Evolutionary conservation across 2,113 vertebrate genomes (phyloP).

Genomic region (Melospiza melodia): DNA sequence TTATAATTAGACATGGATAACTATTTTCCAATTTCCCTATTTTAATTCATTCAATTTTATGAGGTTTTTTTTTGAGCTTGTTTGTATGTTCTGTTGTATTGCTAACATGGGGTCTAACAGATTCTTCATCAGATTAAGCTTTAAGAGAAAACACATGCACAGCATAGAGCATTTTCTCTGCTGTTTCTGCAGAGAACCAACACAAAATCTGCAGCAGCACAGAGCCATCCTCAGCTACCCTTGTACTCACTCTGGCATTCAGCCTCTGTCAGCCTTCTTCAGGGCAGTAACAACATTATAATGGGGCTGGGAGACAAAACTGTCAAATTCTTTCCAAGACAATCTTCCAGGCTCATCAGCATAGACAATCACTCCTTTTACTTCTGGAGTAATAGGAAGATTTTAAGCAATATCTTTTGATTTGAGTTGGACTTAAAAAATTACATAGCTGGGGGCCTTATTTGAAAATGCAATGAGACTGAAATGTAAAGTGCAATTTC

Average conservation of each 20-base stretch:
- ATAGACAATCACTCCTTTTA: slow-evolving; percentile 81
- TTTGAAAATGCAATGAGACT: slow-evolving; percentile 77
- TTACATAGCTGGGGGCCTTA: slow-evolving; percentile 76
- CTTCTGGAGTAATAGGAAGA: slow-evolving; percentile 78
- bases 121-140: slow-evolving; percentile 22
- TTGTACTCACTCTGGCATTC: background rate
- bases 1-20: background rate
- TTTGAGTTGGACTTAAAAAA: slow-evolving; percentile 77
- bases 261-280: slow-evolving; percentile 34
- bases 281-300: slow-evolving; percentile 69
- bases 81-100: background rate
- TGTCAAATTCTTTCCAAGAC: slow-evolving; percentile 75
- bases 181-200: background rate
- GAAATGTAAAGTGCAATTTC: slow-evolving; percentile 80
- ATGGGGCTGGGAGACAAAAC: slow-evolving; percentile 64
- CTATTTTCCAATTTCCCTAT: background rate
- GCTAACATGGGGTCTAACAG: background rate
- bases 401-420: slow-evolving; percentile 80
- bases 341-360: slow-evolving; percentile 81
- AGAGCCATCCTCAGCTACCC: background rate
- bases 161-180: background rate
- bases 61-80: background rate
- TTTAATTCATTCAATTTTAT: background rate
- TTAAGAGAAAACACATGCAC: slow-evolving; percentile 17
- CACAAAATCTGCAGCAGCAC: background rate